Evolutionary conservation across 2,113 vertebrate species (phyloP).

Genomic region (Bolborhynchus lineola): DNA sequence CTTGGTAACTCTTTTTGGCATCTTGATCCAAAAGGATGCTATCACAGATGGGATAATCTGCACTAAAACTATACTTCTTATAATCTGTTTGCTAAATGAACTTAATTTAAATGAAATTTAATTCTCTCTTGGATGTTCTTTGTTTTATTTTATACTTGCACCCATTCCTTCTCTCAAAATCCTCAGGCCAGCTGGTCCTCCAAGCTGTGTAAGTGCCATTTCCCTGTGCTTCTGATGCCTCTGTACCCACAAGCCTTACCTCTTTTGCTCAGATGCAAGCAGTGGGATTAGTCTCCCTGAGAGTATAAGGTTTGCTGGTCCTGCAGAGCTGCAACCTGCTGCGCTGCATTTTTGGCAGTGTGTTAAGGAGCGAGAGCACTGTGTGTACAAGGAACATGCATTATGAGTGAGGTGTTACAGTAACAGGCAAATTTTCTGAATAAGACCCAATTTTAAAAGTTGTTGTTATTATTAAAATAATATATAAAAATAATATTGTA

Average conservation of each 20-base stretch:
- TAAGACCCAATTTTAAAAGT: background rate
- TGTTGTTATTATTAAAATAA: background rate
- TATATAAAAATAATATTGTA: background rate
- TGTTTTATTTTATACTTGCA: background rate
- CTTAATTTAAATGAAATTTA: background rate
- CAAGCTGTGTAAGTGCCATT: background rate
- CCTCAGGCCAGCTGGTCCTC: background rate
- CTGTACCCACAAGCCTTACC: background rate
- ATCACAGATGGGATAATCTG: background rate
- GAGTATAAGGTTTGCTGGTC: background rate
- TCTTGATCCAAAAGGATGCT: background rate
- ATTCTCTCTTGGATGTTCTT: background rate
- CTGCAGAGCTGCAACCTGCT: fast-evolving
- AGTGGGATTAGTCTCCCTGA: background rate
- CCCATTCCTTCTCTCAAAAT: background rate
- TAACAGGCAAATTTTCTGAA: background rate
- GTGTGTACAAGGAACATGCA: fast-evolving
- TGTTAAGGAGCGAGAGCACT: background rate
- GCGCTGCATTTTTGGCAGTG: background rate
- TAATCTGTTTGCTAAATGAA: background rate
- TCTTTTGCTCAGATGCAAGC: background rate
- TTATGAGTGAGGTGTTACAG: background rate
- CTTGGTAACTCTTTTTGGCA: fast-evolving
- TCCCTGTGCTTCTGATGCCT: background rate
- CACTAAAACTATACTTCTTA: background rate